These are phyloP conservation scores for Amphiprion percula DNA, from an alignment of 2,113 vertebrate species.

Conservation along the genomic window DNA sequence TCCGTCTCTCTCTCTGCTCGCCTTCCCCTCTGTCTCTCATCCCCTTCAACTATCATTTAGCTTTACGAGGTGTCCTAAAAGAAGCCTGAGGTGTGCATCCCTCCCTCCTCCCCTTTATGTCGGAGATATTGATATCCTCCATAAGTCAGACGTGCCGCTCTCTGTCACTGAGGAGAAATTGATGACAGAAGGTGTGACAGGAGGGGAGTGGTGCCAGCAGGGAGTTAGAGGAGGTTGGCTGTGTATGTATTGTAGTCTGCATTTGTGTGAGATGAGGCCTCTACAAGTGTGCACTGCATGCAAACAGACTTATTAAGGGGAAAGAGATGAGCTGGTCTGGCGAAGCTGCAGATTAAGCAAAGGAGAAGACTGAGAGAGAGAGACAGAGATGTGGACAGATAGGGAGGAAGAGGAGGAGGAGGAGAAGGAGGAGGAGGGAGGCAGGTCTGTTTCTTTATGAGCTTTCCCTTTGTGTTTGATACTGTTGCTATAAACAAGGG, in stretches of 20 bases:
- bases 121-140: conserved; percentile 77
- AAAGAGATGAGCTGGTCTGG: conserved; percentile 39
- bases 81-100: conserved; percentile 58
- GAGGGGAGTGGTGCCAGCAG: conserved; percentile 61
- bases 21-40: conserved; percentile 51
- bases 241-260: conserved; percentile 43
- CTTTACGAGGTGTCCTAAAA: conserved; percentile 84
- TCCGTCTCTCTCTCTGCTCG: conserved; percentile 13
- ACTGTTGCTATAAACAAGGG: conserved; percentile 70
- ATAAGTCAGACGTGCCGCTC: conserved; percentile 72
- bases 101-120: conserved; percentile 64
- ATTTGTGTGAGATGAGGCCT: conserved; percentile 50
- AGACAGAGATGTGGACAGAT: conserved; percentile 34
- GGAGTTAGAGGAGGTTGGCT: conserved; percentile 46
- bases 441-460: conserved; percentile 58
- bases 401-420: not conserved
- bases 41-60: conserved; percentile 84
- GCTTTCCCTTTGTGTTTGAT: conserved; percentile 56
- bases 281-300: conserved; percentile 62
- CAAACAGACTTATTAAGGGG: conserved; percentile 59
- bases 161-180: conserved; percentile 70
- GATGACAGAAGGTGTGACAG: conserved; percentile 70
- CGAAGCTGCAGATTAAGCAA: conserved; percentile 51
- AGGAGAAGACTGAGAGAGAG: conserved; percentile 42
- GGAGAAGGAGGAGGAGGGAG: conserved; percentile 17